Percentiles rank a stretch among this genome's conserved stretches.
Conservation (phyloP, 2,113 vertebrate genomes). For the Gymnorhina tibicen region DNA sequence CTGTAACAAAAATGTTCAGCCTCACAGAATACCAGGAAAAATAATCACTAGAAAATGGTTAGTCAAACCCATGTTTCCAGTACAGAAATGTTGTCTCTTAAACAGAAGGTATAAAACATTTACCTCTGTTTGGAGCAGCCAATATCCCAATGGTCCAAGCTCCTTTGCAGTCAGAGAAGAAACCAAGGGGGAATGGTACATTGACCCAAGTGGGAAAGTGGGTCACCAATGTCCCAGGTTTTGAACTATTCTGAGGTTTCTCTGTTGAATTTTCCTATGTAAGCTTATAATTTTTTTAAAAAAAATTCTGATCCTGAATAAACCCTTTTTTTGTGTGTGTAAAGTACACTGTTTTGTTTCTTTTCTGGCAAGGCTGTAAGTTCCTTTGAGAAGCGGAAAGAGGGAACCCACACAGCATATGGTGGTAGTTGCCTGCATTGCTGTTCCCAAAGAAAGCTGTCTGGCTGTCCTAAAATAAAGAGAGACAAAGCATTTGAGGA, state of each 20-base stretch:
- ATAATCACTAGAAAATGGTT: background rate
- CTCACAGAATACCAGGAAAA: background rate
- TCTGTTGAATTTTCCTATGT: background rate
- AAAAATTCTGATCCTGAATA: background rate
- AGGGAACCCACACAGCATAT: constrained; percentile 54
- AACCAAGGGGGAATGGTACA: background rate
- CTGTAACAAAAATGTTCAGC: background rate
- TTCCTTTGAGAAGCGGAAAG: constrained; percentile 21
- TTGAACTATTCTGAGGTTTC: background rate
- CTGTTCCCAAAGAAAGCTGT: constrained; percentile 20
- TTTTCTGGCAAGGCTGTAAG: background rate
- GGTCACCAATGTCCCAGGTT: background rate
- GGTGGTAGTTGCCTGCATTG: background rate
- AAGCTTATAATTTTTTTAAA: background rate
- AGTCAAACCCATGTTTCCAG: background rate
- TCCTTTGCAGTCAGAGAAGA: background rate
- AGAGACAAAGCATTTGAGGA: background rate
- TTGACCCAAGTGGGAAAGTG: background rate
- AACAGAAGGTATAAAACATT: background rate
- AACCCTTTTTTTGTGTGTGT: background rate
- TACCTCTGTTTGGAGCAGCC: background rate
- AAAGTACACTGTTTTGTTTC: background rate
- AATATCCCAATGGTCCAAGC: background rate
- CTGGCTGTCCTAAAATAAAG: background rate
- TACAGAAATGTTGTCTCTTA: background rate